Conservation (phyloP, 2,113 vertebrate genomes). For the Serranochromis macrocephalus region DNA sequence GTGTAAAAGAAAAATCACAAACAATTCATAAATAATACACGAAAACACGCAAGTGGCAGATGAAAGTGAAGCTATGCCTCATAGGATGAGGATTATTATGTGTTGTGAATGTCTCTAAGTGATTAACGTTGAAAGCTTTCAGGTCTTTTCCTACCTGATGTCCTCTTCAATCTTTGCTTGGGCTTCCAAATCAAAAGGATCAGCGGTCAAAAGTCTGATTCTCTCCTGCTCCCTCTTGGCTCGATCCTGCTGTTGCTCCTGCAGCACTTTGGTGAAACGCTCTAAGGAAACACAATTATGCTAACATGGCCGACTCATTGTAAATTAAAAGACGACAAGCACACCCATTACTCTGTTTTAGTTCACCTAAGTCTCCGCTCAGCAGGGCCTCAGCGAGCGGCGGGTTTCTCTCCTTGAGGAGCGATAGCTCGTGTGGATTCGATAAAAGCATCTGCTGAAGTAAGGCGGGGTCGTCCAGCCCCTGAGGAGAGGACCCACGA, state of each 20-base stretch:
- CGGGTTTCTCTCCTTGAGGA: constrained; percentile 94
- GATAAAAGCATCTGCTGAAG: constrained; percentile 92
- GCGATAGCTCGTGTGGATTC: constrained; percentile 93
- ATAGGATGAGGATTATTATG: not conserved
- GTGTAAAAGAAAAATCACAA: not conserved
- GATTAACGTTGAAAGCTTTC: not conserved
- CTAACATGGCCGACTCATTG: not conserved
- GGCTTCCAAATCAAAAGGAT: constrained; percentile 97
- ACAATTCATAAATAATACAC: not conserved
- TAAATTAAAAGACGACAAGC: not conserved
- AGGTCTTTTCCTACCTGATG: constrained; percentile 77
- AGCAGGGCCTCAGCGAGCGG: constrained; percentile 92
- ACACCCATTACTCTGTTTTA: not conserved
- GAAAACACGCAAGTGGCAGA: not conserved
- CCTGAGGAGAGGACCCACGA: constrained; percentile 77
- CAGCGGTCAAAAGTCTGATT: constrained; percentile 90
- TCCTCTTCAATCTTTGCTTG: constrained; percentile 99
- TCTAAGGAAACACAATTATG: constrained; percentile 64
- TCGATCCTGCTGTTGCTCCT: constrained; percentile 94
- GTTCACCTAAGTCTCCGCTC: constrained; percentile 91
- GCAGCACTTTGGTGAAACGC: constrained; percentile 88
- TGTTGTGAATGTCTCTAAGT: not conserved
- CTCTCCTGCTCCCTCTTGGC: constrained; percentile 90
- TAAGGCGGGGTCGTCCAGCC: constrained; percentile 86
- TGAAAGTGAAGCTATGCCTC: not conserved